phyloP scores from a whole-genome alignment of 2,888 invertebrate species.

The Drosophila barbarae region DNA sequence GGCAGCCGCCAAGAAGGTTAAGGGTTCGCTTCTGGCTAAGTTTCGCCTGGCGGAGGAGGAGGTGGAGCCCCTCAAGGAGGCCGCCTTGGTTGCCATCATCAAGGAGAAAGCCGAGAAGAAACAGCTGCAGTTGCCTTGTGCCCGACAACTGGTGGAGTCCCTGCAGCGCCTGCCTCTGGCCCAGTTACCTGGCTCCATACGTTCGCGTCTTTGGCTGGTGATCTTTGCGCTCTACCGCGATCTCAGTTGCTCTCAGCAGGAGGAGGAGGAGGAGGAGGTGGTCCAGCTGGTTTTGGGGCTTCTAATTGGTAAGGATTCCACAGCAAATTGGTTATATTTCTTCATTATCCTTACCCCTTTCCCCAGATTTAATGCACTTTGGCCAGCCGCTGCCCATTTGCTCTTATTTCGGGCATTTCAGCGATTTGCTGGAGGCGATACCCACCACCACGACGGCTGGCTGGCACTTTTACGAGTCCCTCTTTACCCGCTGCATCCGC shows the following conservation, averaged over 20 bases:
- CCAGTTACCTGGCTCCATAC: constrained; percentile 59
- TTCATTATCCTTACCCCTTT: no score
- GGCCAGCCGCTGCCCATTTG: constrained; percentile 73
- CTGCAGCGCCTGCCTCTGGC: constrained; percentile 68
- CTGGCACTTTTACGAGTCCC: constrained; percentile 70
- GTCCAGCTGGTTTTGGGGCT: constrained; percentile 50
- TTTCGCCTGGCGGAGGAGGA: constrained; percentile 38
- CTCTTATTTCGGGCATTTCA: constrained; percentile 60
- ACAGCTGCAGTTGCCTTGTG: constrained; percentile 14
- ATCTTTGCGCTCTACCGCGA: constrained; percentile 72
- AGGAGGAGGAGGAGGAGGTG: constrained; percentile 26
- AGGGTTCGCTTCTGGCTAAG: constrained; percentile 41
- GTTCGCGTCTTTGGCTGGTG: constrained; percentile 68
- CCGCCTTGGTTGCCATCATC: constrained; percentile 4
- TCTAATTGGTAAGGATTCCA: constrained; percentile 42
- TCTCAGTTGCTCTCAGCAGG: constrained; percentile 44
- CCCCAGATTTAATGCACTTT: constrained; percentile 75
- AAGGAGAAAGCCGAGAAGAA: constrained; percentile 25
- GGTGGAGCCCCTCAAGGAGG: constrained; percentile 29
- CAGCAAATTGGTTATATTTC: no score
- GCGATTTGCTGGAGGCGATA: constrained; percentile 63
- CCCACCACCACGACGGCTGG: constrained; percentile 45
- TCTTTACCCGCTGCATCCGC: constrained; percentile 65
- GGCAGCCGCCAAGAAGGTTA: constrained; percentile 42
- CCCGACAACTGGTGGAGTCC: constrained; percentile 53